Evolutionary conservation across 2,113 vertebrate species (phyloP).

Genomic region (Cryptotis parvus): DNA sequence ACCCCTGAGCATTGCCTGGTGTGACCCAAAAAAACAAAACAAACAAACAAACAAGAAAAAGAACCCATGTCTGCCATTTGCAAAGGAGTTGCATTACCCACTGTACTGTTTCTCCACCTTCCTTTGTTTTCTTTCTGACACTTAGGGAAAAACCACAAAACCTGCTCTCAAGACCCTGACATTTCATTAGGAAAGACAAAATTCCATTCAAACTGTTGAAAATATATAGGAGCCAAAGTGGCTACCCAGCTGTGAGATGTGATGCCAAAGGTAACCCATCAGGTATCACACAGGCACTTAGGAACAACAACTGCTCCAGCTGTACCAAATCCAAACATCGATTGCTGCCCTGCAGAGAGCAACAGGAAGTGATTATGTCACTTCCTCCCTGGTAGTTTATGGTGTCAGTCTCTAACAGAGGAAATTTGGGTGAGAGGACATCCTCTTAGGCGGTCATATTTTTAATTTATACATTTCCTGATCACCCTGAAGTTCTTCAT

Average conservation of each 20-base stretch:
- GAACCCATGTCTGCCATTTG: too few species aligned
- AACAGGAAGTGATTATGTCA: neutral
- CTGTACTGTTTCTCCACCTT: too few species aligned
- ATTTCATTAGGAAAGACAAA: neutral
- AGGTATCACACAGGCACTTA: neutral
- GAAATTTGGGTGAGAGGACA: neutral
- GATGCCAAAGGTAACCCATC: neutral
- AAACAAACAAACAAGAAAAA: too few species aligned
- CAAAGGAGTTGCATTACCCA: too few species aligned
- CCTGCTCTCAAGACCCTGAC: neutral
- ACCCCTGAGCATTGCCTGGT: too few species aligned
- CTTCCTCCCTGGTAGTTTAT: neutral
- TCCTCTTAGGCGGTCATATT: neutral
- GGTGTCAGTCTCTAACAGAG: neutral
- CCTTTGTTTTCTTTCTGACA: neutral
- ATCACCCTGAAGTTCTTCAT: neutral
- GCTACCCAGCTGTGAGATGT: neutral
- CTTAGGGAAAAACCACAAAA: neutral
- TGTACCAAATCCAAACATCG: accelerated
- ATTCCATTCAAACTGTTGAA: constrained; percentile 32
- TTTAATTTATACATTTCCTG: neutral
- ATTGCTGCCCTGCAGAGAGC: accelerated
- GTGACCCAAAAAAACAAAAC: too few species aligned
- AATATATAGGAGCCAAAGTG: neutral
- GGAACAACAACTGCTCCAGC: neutral